Evolutionary conservation across 2,113 vertebrate genomes (phyloP), one percentile per base, ranked within the genome.

Genomic region (Tylochromis polylepis): DNA sequence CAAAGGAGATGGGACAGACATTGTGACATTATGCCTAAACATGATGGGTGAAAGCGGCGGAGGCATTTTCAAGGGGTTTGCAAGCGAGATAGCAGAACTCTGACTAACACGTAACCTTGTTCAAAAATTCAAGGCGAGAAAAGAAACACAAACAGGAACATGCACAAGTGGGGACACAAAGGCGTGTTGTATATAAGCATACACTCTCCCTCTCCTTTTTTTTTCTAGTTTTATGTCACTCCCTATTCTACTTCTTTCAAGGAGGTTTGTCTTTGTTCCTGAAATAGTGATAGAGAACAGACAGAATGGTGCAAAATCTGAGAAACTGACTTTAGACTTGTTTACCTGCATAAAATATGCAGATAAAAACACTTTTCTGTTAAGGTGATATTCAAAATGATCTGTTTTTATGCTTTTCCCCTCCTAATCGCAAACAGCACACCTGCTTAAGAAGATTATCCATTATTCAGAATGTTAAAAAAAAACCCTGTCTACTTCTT

Each of bases 271-370:
- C 55, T 90, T 91, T 89, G 87, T 87, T 90, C 90, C 86, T 60
- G 80, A 94, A 93, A 94, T 91, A 93, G 88, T 67, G 27, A 46
- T 72, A 5, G 78, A 80, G 83, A 87, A 82, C 43, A 87, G 81
- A 85, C 58, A 43, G 24, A 5, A 8, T 7, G 72, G 55, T 55
- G 79, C 22, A 84, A 89, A 87, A 81, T 79, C 62, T 87, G 46
- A 86, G 81, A 80, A 65, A 24, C 84, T 81, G 89, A 87, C 83
- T 75, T 87, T 29, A 67, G 77, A 90, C 85, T 84, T 92, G 89
- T 92, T 92, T 90, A 91, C 86, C 51, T 20, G 85, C 62, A 65
- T 53, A 83, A 86, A 80, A 65, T 87, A 84, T 79, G 86, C 67
- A 60, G 59, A 88, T 93, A 59, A 89, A 89, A 90, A 87, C 62